These are phyloP conservation scores for Pollenia amentaria DNA, from an alignment of 2,888 invertebrate species.

Conservation along the genomic window DNA sequence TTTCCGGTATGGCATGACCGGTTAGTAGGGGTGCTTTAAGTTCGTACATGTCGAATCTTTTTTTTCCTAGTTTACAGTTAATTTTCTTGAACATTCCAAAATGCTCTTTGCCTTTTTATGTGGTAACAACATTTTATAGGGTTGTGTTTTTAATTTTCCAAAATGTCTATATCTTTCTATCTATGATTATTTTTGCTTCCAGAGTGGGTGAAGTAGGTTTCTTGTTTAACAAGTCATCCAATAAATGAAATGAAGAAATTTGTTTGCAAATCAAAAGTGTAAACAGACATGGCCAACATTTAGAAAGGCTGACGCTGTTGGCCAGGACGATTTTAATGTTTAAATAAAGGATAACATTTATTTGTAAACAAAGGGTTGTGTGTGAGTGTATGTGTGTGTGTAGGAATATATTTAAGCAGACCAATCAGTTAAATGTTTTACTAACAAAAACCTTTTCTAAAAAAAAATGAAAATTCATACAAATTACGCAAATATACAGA, in stretches of 20 bases:
- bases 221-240: constrained; percentile 72
- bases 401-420: constrained; percentile 24
- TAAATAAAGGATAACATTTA: constrained; percentile 70
- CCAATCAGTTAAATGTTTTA: constrained; percentile 71
- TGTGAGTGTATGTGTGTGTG: constrained; percentile 13
- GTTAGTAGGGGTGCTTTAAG: neutral
- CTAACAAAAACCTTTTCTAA: constrained; percentile 38
- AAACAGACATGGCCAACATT: constrained; percentile 70
- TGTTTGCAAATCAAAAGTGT: constrained; percentile 72
- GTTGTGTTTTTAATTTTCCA: constrained; percentile 68
- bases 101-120: constrained; percentile 22
- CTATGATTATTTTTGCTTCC: neutral
- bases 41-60: neutral
- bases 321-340: constrained; percentile 50
- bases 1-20: no score
- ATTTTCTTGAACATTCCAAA: constrained; percentile 49
- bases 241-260: constrained; percentile 73
- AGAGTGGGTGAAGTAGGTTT: constrained; percentile 10
- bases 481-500: constrained; percentile 36
- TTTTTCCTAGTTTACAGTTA: constrained; percentile 17
- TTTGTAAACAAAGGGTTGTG: constrained; percentile 50
- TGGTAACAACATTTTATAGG: constrained; percentile 9
- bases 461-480: constrained; percentile 25
- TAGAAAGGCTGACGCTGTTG: constrained; percentile 29
- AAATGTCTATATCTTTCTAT: constrained; percentile 50